A percentile compares a stretch with the other conserved stretches of the same genome.
These are phyloP conservation scores for Hemicordylus capensis DNA, from an alignment of 2,113 vertebrate species.

Conservation along the genomic window DNA sequence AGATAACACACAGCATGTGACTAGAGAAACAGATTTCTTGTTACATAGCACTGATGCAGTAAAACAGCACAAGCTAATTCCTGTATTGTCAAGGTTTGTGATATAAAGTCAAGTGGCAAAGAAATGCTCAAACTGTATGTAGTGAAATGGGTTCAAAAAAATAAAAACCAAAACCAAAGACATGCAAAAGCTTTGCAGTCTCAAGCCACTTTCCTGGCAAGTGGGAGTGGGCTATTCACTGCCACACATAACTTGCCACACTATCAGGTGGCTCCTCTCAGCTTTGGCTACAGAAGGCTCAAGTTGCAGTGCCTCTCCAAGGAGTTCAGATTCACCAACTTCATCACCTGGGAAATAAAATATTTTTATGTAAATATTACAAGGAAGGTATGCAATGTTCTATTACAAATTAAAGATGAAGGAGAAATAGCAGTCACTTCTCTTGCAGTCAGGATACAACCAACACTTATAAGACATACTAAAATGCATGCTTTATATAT, in stretches of 20 bases:
- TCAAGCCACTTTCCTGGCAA: slow-evolving; percentile 55
- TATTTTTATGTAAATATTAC: slow-evolving; percentile 7
- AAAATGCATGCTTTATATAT: not conserved
- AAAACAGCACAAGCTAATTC: slow-evolving; percentile 70
- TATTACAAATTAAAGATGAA: not conserved
- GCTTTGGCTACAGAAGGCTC: slow-evolving; percentile 93
- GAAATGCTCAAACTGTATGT: slow-evolving; percentile 75
- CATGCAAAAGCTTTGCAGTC: slow-evolving; percentile 77
- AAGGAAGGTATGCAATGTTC: not conserved
- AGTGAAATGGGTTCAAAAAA: slow-evolving; percentile 74
- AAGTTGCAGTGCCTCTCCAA: slow-evolving; percentile 86
- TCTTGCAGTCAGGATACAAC: not conserved
- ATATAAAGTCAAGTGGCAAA: slow-evolving; percentile 74
- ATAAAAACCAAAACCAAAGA: slow-evolving; percentile 71
- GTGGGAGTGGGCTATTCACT: slow-evolving; percentile 75
- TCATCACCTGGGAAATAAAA: slow-evolving; percentile 86
- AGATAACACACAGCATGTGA: slow-evolving; percentile 51
- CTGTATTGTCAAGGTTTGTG: slow-evolving; percentile 64
- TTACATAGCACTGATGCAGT: slow-evolving; percentile 71
- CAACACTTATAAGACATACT: not conserved
- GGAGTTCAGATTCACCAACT: slow-evolving; percentile 85
- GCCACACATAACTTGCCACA: slow-evolving; percentile 90
- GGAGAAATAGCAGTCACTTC: not conserved
- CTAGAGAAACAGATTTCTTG: slow-evolving; percentile 38
- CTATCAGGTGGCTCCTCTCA: slow-evolving; percentile 96